Percentiles rank a stretch among this genome's conserved stretches.
Evolutionary conservation across 2,113 vertebrate genomes (phyloP).

Genomic region (Sturnira hondurensis): DNA sequence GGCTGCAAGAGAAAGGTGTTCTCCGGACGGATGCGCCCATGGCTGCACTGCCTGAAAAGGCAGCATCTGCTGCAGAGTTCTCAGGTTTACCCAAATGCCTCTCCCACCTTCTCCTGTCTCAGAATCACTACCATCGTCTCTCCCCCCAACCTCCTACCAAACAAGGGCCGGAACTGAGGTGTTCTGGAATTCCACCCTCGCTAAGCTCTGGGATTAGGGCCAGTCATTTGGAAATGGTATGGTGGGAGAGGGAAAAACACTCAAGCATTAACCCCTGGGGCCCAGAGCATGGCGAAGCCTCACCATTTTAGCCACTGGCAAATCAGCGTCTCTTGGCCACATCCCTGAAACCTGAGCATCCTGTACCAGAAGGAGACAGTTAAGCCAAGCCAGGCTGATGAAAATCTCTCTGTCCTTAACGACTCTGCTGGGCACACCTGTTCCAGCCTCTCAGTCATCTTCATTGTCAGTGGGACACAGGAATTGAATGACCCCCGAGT

Average conservation of each 20-base stretch:
- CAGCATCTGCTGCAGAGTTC: not conserved
- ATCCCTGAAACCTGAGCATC: slow-evolving; percentile 42
- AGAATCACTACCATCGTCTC: not conserved
- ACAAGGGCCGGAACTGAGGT: slow-evolving; percentile 44
- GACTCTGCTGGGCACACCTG: slow-evolving; percentile 40
- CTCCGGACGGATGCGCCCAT: not conserved
- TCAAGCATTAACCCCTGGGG: slow-evolving; percentile 52
- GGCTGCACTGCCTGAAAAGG: not conserved
- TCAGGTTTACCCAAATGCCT: not conserved
- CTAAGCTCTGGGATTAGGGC: slow-evolving; percentile 61
- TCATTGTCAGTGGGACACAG: not conserved
- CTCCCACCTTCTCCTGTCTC: not conserved
- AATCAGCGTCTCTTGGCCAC: not conserved
- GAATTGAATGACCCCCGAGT: not conserved
- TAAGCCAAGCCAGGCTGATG: slow-evolving; percentile 58
- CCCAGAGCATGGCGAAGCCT: not conserved
- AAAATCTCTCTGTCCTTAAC: slow-evolving; percentile 38
- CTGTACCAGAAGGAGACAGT: slow-evolving; percentile 28
- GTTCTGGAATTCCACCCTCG: slow-evolving; percentile 47
- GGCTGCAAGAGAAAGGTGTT: not conserved
- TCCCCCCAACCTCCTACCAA: not conserved
- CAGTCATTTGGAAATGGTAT: slow-evolving; percentile 6
- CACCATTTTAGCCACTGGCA: not conserved
- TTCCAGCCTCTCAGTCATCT: not conserved
- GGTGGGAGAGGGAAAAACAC: not conserved